A percentile compares a stretch with the other conserved stretches of the same genome.
Evolutionary conservation across 1,140 invertebrate genomes (phyloP).

Genomic region (Magallana gigas): DNA sequence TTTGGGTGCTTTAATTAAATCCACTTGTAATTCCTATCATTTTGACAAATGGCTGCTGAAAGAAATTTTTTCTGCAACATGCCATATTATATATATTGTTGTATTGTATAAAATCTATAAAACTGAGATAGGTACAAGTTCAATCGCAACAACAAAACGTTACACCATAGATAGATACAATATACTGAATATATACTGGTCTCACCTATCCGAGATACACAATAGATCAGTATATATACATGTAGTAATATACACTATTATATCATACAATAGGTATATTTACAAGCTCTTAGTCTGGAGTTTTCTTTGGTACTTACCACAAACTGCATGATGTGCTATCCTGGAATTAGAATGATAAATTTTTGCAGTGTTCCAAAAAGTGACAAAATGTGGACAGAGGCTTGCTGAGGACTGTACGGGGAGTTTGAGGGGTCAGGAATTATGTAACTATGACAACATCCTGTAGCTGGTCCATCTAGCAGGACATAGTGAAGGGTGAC

Average conservation of each 20-base stretch:
- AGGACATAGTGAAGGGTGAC: background rate
- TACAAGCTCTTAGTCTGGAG: background rate
- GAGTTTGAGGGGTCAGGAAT: background rate
- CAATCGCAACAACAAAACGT: background rate
- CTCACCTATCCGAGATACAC: background rate
- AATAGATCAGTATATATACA: background rate
- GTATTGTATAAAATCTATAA: background rate
- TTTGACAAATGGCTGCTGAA: no score
- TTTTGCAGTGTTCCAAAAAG: constrained; percentile 26
- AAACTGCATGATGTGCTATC: constrained; percentile 3
- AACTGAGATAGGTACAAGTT: background rate
- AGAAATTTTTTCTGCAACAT: background rate
- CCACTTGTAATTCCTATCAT: no score
- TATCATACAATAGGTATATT: background rate
- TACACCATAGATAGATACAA: background rate
- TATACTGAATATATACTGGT: background rate
- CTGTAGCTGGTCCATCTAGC: background rate
- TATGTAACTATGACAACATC: constrained; percentile 36
- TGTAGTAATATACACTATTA: constrained; percentile 2
- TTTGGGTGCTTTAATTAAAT: no score
- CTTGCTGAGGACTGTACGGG: background rate
- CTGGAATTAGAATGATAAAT: constrained; percentile 29
- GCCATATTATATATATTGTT: background rate
- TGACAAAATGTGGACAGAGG: background rate
- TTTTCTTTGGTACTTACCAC: constrained; percentile 10